Evolutionary conservation across 2,888 invertebrate genomes (phyloP).

Genomic region (Athrips mouffetella): DNA sequence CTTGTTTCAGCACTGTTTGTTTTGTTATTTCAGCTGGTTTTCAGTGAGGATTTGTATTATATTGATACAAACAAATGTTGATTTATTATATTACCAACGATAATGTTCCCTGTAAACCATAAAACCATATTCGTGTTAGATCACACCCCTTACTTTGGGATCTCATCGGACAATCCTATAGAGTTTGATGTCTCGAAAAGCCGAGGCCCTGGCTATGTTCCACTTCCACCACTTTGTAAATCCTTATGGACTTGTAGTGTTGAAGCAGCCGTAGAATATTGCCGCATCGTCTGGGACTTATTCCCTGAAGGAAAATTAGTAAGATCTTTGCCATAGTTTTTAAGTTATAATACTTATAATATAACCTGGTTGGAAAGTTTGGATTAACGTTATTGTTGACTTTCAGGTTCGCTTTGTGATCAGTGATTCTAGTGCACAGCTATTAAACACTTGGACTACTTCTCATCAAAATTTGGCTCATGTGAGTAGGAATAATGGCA

Average conservation of each 20-base stretch:
- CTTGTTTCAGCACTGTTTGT: too few relatives aligned
- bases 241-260: constrained; percentile 97
- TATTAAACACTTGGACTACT: constrained; percentile 90
- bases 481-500: constrained; percentile 79
- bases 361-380: not conserved
- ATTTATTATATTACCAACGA: not conserved
- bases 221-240: constrained; percentile 91
- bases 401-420: constrained; percentile 90
- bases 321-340: too few relatives aligned
- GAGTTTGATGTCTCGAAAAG: constrained; percentile 89
- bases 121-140: constrained; percentile 98
- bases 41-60: too few relatives aligned
- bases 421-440: constrained; percentile 90
- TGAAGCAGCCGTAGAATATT: constrained; percentile 97
- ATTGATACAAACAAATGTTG: not conserved
- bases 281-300: constrained; percentile 97
- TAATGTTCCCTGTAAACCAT: constrained; percentile 87
- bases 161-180: constrained; percentile 88
- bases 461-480: constrained; percentile 91
- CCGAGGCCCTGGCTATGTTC: constrained; percentile 84
- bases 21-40: too few relatives aligned
- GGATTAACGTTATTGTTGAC: not conserved
- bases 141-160: constrained; percentile 93
- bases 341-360: constrained; percentile 3
- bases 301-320: constrained; percentile 94